Evolutionary conservation across 2,797 vertebrate genomes (phyloP).

Genomic region (Premnoplex brunnescens): DNA sequence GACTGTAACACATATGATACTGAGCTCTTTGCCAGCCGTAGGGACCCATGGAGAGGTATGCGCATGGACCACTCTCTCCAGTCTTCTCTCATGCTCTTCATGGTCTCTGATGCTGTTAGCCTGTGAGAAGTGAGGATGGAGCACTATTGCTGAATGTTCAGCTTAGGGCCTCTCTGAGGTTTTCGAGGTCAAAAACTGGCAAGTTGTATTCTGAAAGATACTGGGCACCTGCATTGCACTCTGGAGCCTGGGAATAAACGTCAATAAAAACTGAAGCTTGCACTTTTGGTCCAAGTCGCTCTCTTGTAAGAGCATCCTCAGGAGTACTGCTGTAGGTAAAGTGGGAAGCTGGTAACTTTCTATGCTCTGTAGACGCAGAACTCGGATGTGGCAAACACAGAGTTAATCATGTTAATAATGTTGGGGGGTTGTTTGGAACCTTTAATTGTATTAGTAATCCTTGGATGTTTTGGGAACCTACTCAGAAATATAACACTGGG

Average conservation of each 20-base stretch:
- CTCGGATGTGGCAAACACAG: not conserved
- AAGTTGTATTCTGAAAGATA: not conserved
- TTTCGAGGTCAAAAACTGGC: not conserved
- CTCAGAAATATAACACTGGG: not conserved
- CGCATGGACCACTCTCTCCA: not conserved
- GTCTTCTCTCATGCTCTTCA: not conserved
- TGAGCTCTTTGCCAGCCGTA: not conserved
- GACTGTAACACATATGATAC: not conserved
- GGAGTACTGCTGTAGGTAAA: not conserved
- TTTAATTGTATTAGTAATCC: not conserved
- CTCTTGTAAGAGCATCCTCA: not conserved
- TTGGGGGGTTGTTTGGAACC: not conserved
- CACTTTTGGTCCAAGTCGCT: not conserved
- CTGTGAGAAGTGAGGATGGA: not conserved
- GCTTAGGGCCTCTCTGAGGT: not conserved
- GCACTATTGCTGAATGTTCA: not conserved
- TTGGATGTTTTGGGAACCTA: not conserved
- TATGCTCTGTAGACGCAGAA: not conserved
- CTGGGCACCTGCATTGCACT: not conserved
- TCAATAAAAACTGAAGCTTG: not conserved
- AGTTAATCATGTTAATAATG: not conserved
- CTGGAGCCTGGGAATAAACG: not conserved
- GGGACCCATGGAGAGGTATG: not conserved
- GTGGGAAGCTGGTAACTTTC: not conserved
- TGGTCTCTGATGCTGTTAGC: not conserved